These are phyloP conservation scores for Stylophora pistillata DNA, from an alignment of 64 coral and sea anemone species.

Conservation along the genomic window DNA sequence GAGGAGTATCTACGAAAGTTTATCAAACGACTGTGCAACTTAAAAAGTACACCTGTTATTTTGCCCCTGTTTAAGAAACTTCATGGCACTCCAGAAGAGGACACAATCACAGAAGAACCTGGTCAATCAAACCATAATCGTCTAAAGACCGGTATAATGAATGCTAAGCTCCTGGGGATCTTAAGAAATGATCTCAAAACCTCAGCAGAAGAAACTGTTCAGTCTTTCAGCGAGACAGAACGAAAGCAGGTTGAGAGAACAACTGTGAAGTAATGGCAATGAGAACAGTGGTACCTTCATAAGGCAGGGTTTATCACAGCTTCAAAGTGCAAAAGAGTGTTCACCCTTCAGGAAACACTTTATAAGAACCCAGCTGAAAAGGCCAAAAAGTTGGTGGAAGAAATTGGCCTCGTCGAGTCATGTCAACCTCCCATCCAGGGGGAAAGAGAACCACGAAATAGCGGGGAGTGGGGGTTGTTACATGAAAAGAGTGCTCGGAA, in stretches of 20 bases:
- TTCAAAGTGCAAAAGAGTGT: conserved; percentile 66
- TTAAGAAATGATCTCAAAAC: conserved; percentile 26
- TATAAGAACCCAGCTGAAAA: conserved; percentile 43
- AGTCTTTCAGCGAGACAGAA: conserved; percentile 68
- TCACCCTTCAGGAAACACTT: conserved; percentile 44
- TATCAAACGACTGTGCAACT: conserved; percentile 56
- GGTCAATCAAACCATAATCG: conserved; percentile 18
- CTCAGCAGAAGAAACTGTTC: conserved; percentile 24
- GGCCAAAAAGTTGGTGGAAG: conserved; percentile 41
- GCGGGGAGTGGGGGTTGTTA: conserved; percentile 46
- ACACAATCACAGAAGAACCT: conserved; percentile 32
- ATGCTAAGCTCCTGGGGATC: conserved; percentile 35
- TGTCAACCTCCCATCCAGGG: conserved; percentile 10
- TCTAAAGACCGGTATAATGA: conserved; percentile 45
- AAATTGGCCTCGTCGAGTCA: not conserved
- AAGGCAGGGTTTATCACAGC: conserved; percentile 65
- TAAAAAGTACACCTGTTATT: conserved; percentile 68
- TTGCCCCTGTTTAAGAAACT: conserved; percentile 77
- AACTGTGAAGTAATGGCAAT: conserved; percentile 61
- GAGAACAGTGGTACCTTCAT: conserved; percentile 56
- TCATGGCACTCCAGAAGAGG: conserved; percentile 33
- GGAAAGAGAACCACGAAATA: conserved; percentile 49
- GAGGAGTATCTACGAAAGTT: conserved; percentile 48
- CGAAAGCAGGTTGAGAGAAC: conserved; percentile 29
- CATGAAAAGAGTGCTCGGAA: conserved; percentile 61